Evolutionary conservation across 2,797 vertebrate species (phyloP), one percentile per base, ranked within the genome.

Genomic region (Acrossocheilus fasciatus): DNA sequence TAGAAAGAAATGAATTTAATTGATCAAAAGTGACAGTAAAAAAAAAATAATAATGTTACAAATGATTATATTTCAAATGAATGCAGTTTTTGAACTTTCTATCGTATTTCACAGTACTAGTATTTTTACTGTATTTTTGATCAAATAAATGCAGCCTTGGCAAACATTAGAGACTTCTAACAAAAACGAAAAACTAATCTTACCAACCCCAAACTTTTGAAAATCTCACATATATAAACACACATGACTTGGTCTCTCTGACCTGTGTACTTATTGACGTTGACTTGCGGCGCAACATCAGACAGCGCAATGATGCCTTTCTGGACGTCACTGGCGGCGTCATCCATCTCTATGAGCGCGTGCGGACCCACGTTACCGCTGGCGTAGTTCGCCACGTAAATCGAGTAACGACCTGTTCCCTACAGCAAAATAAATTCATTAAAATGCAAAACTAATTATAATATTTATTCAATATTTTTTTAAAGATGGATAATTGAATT

Each of bases 311-410:
- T 92, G 52, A 97, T 30, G 30, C 98, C 98, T 0, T 77, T 93
- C 85, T 95, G 92, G 36, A 96, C 92, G 83, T 98, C 95, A 39
- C 98, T 99, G 89, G 97, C 96, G 2, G 94, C 91, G 11, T 96
- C 96, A 5, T 99, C 97, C 96, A 99, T 97, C 92, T 99, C 98
- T 4, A 99, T 93, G 70, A 99, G 96, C 10, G 97, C 96, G 0
- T 98, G 97, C 0, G 98, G 96, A 6, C 97, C 98, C 52, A 98
- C 91, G 0, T 94, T 94, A 7, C 97, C 96, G 0, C 95, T 96
- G 91, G 98, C 98, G 0, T 99, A 99, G 93, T 99, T 99, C 73
- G 98, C 97, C 76, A 99, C 96, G 41, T 99, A 99, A 89, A 99
- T 92, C 2, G 97, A 95, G 87, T 98, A 99, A 34, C 95, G 96